A percentile compares a stretch with the other conserved stretches of the same genome.
These are phyloP conservation scores for Morpho achilles DNA, from an alignment of 2,888 invertebrate species.

Conservation along the genomic window DNA sequence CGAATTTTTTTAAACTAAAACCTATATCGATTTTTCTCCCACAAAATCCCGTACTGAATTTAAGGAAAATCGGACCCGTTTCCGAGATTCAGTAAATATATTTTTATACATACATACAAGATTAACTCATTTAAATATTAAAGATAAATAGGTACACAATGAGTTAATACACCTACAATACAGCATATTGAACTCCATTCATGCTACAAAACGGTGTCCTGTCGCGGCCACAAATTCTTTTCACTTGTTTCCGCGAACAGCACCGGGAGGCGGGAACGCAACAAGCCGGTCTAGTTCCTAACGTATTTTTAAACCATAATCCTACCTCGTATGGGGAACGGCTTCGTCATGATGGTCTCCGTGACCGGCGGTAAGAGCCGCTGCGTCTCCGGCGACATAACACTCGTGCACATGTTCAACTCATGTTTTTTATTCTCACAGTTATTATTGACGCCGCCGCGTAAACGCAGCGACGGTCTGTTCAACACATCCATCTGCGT, in stretches of 20 bases:
- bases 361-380: conserved; percentile 87
- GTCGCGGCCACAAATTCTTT: conserved; percentile 1
- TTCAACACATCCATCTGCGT: conserved; percentile 62
- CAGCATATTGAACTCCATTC: neutral
- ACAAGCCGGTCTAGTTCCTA: neutral
- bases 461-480: conserved; percentile 67
- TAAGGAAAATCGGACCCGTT: too few species aligned
- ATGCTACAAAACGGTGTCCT: neutral
- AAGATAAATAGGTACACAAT: too few species aligned
- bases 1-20: too few species aligned
- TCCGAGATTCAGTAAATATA: too few species aligned
- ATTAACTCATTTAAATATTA: too few species aligned
- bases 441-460: conserved; percentile 58
- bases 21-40: too few species aligned
- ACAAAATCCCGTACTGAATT: too few species aligned
- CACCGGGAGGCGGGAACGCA: neutral
- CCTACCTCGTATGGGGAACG: conserved; percentile 90
- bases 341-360: conserved; percentile 93
- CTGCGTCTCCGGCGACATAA: conserved; percentile 84
- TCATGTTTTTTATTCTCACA: conserved; percentile 72
- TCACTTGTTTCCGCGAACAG: neutral
- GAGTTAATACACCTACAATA: too few species aligned
- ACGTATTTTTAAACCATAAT: conserved; percentile 45
- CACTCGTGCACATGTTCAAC: conserved; percentile 82
- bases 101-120: too few species aligned